phyloP scores from a whole-genome alignment of 2,797 vertebrate species.

The Acipenser transmontanus region DNA sequence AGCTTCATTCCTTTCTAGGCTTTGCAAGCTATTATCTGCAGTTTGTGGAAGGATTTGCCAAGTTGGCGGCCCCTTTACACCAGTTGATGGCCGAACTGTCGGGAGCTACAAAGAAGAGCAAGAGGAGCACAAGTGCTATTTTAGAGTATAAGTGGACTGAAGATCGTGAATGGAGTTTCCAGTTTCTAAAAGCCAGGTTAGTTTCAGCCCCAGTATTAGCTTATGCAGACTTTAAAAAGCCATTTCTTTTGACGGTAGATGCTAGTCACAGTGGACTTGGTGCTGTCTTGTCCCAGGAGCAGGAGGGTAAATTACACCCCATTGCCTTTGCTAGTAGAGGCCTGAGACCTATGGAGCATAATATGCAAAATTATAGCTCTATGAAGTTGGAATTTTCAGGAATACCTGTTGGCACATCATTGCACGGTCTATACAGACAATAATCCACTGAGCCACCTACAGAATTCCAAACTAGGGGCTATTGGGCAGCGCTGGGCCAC shows the following conservation, averaged over 20 bases:
- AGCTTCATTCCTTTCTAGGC: constrained; percentile 6
- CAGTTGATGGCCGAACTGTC: background rate
- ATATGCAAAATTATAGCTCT: background rate
- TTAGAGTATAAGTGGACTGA: too few relatives aligned
- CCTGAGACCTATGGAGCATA: background rate
- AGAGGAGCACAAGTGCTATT: too few relatives aligned
- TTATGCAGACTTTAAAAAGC: constrained; percentile 1
- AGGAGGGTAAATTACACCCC: background rate
- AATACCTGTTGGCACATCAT: background rate
- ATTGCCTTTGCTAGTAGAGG: background rate
- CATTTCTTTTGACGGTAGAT: background rate
- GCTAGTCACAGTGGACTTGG: background rate
- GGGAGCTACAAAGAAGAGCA: too few relatives aligned
- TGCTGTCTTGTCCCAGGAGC: background rate
- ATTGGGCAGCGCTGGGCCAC: background rate
- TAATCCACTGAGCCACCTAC: background rate
- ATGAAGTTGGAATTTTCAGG: background rate
- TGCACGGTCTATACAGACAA: background rate
- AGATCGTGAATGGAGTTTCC: background rate
- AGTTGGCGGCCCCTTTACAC: background rate
- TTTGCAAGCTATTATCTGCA: constrained; percentile 6
- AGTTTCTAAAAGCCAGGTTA: too few relatives aligned
- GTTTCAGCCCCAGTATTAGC: background rate
- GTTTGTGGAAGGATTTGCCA: background rate
- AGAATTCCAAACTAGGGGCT: background rate